Base-by-base conservation (phyloP, 1,140 invertebrate species). In the Drosophila kikkawai region DNA sequence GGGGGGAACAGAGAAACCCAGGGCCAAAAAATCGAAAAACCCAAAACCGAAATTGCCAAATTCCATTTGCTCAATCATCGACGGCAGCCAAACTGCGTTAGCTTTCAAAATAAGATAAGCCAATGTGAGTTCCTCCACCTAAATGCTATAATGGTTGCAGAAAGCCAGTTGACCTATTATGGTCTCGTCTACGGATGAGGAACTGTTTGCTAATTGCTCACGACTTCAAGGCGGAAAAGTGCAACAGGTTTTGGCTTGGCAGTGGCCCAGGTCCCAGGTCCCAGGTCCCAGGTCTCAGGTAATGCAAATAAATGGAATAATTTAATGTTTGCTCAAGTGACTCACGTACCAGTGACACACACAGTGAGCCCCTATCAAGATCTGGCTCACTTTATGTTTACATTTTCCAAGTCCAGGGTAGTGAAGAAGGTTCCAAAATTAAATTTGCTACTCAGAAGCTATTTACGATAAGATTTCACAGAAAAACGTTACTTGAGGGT, bases 201-300 rank as follows among this genome's bases (percentile, higher is more conserved):
- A 83, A 83, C 57, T 74, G 66, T 55, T 79, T 79, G 84, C 59
- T 88, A 87, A 87, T 87, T 90, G 81, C 69, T 67, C 80, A 79
- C 78, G 84, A 88, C 65, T 67, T 67, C 32, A 59, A 88, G 79
- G 85, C 84, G 84, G 84, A 88, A 88, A 84, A 79, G 37, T 81
- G 85, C 84, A 88, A 88, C 84, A 88, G 85, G 85, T 88, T 81
- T 84, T 47, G 29, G 15, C 9, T 17, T 9, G 15, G 26, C 17
- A 32, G 58, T 32, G 13, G 34, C 61, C 36, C 53, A 37, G 51
- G 51, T 37, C 13, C 36, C 53, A 37, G 51, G 51, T 37, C 13
- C 32, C 9, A 11, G n/a, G 39, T 17, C 32, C 22, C 47, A 26
- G n/a, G 39, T 17, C 32, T 26, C 48, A 26, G 15, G 45, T 37